These are phyloP conservation scores for Alouatta palliata DNA, from an alignment of 2,113 vertebrate genomes.

Conservation along the genomic window DNA sequence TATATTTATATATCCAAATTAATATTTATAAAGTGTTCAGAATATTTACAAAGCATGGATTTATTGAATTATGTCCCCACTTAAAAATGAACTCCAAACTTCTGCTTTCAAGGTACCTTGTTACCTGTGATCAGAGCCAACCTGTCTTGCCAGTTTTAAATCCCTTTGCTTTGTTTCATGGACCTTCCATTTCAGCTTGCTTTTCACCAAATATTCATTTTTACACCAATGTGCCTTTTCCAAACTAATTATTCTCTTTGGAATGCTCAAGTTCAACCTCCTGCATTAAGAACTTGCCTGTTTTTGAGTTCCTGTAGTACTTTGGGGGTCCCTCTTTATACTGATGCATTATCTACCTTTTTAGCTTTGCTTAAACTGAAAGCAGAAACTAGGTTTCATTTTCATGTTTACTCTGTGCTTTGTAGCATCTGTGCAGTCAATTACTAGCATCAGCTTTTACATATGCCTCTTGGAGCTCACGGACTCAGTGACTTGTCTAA, in stretches of 20 bases:
- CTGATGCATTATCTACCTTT: neutral
- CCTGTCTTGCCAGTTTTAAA: neutral
- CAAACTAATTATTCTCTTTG: slow-evolving; percentile 2
- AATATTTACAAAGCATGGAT: neutral
- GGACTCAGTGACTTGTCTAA: neutral
- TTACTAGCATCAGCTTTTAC: slow-evolving; percentile 32
- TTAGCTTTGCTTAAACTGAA: slow-evolving; percentile 42
- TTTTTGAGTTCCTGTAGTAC: neutral
- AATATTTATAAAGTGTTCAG: too few relatives aligned
- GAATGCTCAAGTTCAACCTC: slow-evolving; percentile 9
- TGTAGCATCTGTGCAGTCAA: neutral
- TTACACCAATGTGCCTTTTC: neutral
- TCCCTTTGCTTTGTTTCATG: neutral
- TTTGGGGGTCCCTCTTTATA: neutral
- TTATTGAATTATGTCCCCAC: neutral
- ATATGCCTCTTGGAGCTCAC: neutral
- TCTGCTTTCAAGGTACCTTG: neutral
- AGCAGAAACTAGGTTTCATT: slow-evolving; percentile 45
- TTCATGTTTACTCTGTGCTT: slow-evolving; percentile 13
- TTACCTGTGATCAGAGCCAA: neutral
- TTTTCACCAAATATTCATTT: slow-evolving; percentile 7
- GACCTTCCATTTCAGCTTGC: neutral
- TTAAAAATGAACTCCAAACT: neutral
- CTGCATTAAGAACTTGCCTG: neutral
- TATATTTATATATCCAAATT: too few relatives aligned